Evolutionary conservation across 2,797 vertebrate species (phyloP).

Genomic region (Sebastes baramenuke): DNA sequence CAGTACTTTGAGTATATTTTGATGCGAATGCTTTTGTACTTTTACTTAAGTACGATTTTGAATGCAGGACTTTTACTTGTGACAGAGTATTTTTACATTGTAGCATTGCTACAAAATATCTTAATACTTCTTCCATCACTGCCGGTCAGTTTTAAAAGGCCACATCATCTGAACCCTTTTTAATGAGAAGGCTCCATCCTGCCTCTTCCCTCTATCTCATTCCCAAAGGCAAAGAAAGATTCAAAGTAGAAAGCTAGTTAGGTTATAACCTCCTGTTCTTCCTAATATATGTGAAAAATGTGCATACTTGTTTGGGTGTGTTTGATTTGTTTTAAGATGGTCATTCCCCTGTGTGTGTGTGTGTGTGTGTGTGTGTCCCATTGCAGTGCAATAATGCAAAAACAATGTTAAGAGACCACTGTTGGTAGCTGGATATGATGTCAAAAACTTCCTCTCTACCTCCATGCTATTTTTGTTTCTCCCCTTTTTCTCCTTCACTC

Average conservation of each 20-base stretch:
- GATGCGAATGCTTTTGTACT: not conserved
- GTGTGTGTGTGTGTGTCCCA: constrained; percentile 26
- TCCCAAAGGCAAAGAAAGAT: constrained; percentile 10
- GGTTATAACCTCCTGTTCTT: constrained; percentile 21
- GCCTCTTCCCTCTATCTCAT: constrained; percentile 11
- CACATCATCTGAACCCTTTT: not conserved
- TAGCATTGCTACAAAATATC: not conserved
- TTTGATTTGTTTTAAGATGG: constrained; percentile 27
- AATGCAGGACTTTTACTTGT: not conserved
- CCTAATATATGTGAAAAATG: constrained; percentile 63
- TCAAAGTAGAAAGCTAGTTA: not conserved
- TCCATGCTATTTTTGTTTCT: constrained; percentile 13
- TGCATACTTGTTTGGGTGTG: constrained; percentile 32
- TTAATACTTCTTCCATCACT: not conserved
- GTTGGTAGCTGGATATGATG: constrained; percentile 58
- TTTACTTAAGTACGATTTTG: not conserved
- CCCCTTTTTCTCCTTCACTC: not conserved
- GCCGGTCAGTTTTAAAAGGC: not conserved
- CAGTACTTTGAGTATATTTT: not conserved
- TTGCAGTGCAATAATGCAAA: constrained; percentile 58
- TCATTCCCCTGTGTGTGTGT: constrained; percentile 44
- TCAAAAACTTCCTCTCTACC: constrained; percentile 54
- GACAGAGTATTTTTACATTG: not conserved
- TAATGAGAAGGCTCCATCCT: not conserved
- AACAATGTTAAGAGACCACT: constrained; percentile 38